Evolutionary conservation across 2,113 vertebrate species (phyloP), one percentile per base, ranked within the genome.

Genomic region (Dipodomys spectabilis): DNA sequence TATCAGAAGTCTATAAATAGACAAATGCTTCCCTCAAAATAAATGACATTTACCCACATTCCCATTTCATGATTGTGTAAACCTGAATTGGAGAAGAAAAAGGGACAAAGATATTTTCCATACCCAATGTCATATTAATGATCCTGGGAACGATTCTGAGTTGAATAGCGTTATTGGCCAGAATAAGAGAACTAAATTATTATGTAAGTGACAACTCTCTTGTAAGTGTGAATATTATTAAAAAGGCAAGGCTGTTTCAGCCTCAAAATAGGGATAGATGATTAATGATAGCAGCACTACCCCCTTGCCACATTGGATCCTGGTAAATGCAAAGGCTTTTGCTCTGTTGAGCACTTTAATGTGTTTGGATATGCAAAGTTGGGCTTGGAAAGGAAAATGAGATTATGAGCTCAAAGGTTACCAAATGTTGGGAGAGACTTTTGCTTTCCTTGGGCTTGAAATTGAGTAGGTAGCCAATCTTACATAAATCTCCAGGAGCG

Each of bases 401-500:
- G 20, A 69, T 74, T 57, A 64, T 68, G 74, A 92, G 28, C 35
- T 88, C 77, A 44, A 86, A 64, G 78, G 64, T 67, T 68, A 88
- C 45, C 44, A 67, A 86, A 49, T 0, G 12, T 30, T 39, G 5
- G 11, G 64, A n/a, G 25, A 57, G 53, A 7, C 3, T n/a, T 86
- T 62, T 82, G 71, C 67, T 86, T 86, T 83, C 44, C 45, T 71
- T 83, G 62, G 32, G 64, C 49, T 82, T 89, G 53, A 95, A 94
- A 27, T 25, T 65, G 85, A 94, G 49, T 39, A 0, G 23, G 25
- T 91, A 78, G 25, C 82, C 75, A 25, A 57, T 65, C n/a, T 30
- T 45, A 53, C 7, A 18, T 45, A 85, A 72, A 88, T 72, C 30
- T 82, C 39, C 18, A 79, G 25, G 11, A 49, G 30, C 4, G 60